phyloP scores from a whole-genome alignment of 2,888 invertebrate species.

The Siphonodentalium dalli region DNA sequence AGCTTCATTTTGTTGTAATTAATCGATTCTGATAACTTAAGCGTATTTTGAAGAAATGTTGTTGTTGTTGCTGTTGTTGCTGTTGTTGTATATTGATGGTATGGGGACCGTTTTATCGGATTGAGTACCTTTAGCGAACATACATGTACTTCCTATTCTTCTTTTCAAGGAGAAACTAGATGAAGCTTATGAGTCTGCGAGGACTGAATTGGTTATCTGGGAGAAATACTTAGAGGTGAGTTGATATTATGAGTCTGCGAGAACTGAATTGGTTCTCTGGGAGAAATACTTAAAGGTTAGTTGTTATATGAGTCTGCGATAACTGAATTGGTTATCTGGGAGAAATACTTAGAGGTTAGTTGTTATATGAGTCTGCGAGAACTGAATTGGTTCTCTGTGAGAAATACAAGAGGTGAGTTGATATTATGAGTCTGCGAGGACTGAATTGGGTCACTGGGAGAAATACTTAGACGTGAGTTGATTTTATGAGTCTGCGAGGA shows the following conservation, averaged over 20 bases:
- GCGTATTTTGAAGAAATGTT: no score
- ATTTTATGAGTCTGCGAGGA: neutral
- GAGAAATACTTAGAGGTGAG: conserved; percentile 22
- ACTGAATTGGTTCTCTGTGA: no score
- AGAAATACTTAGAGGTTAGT: no score
- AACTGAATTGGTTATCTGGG: no score
- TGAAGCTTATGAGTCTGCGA: conserved; percentile 2
- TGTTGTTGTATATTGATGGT: no score
- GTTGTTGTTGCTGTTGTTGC: neutral
- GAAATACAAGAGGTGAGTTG: no score
- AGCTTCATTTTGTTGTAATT: no score
- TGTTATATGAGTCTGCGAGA: no score
- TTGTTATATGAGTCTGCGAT: neutral
- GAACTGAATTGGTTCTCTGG: conserved; percentile 12
- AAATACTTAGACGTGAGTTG: conserved; percentile 17
- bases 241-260: neutral
- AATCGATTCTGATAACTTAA: no score
- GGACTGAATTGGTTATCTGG: conserved; percentile 20
- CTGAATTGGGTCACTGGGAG: conserved; percentile 24
- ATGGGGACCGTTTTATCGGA: no score
- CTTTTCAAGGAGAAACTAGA: conserved; percentile 4
- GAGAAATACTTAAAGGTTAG: conserved; percentile 8
- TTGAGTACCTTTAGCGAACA: no score
- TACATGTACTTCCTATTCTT: neutral
- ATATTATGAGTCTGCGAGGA: conserved; percentile 5